Base-by-base conservation (phyloP, 2,888 invertebrate genomes). In the Callinectes sapidus region DNA sequence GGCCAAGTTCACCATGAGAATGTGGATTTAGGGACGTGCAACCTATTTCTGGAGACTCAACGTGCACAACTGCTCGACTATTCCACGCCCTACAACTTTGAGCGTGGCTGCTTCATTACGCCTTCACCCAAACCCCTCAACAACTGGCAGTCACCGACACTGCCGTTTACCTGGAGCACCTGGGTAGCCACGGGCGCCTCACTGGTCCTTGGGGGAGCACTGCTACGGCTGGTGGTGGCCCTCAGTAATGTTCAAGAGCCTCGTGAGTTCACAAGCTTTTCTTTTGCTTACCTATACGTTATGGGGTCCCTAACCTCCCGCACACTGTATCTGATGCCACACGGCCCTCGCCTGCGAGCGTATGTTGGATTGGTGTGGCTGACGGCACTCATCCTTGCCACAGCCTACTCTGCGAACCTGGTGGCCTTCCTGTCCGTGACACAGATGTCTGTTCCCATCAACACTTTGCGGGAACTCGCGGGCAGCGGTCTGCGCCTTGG, bases 391-490 rank as follows among this genome's bases (percentile, higher is more conserved):
- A 91, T 94, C n/a, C 23, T 94, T 1, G 77, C 94, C 16, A 94
- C 94, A 3, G 93, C 93, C n/a, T 94, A 94, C 71, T 93, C 94
- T 28, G 94, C 94, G 42, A 94, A 94, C 55, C 91, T 94, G 54
- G 87, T 94, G 28, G 91, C 94, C 23, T 92, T 94, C 48, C 88
- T 94, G 35, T 90, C 94, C 23, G 88, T 92, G n/a, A 91, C 90
- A 16, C 94, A 87, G 77, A 92, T 91, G 90, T 87, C 91, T 23
- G 61, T 71, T 23, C 94, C 94, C 16, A 89, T 94, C 14, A 77
- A 94, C 35, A 93, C 94, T 0, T 61, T 94, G 77, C 32, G 88
- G 55, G 86, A 94, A 14, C 71, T 94, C 2, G 87, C 87, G 39
- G 55, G 35, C 2, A 94, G 93, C 48, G 54, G 87, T 32, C 81